Base-by-base conservation (phyloP, 2,797 vertebrate species). In the Anolis apletophallus region DNA sequence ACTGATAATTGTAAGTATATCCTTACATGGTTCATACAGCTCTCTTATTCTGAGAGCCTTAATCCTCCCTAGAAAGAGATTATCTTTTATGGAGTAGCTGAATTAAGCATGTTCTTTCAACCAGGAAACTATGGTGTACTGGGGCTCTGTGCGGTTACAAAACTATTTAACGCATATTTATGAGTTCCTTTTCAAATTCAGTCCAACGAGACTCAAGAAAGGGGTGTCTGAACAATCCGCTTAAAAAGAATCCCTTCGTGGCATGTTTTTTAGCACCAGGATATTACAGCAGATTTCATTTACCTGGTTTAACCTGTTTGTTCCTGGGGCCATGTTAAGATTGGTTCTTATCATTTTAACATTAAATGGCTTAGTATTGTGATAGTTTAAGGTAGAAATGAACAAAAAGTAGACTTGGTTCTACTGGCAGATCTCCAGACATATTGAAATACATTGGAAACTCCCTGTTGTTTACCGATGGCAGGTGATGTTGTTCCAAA, bases 11-110 rank as follows among this genome's bases (percentile, higher is more conserved):
- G 90, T 91, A 73, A 87, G 93, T 92, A 91, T 91, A 92, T 91
- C 91, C 91, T 75, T 87, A 52, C 55, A 16, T 2, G 85, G 89
- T 72, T 94, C 83, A 89, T 87, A 80, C 93, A 93, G 91, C 26
- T 3, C 16, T 88, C 94, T 23, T 89, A 81, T 88, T 89, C 87
- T 79, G 1, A 76, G 77, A 17, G 88, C 72, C 57, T 59, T 87
- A 86, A 71, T 91, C 84, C 91, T 94, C 75, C 89, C 85, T n/a
- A 85, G 81, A 90, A 93, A 92, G 88, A 93, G 87, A 87, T 84
- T 84, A 90, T 93, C 84, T 91, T 93, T 93, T 92, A 93, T 83
- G 92, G 87, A 93, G 84, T 85, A 93, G 86, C 2, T 85, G 79
- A 0, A 84, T 91, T 77, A 80, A 88, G 91, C 69, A 61, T 64